A percentile compares a stretch with the other conserved stretches of the same genome.
These are phyloP conservation scores for Callopanchax toddi DNA, from an alignment of 2,113 vertebrate species.

Conservation along the genomic window DNA sequence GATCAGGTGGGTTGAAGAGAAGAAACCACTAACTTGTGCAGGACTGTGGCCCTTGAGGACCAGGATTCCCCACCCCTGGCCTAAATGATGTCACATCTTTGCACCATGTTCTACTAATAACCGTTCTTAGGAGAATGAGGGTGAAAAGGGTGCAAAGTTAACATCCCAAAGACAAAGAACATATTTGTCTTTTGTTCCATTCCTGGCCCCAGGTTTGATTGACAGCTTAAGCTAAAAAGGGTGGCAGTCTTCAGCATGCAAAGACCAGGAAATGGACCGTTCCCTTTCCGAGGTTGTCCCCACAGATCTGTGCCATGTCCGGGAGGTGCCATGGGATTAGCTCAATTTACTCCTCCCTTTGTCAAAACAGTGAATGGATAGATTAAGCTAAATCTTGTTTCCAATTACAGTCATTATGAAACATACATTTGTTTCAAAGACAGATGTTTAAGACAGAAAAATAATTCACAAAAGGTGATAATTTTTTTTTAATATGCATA, in stretches of 20 bases:
- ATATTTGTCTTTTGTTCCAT: conserved; percentile 65
- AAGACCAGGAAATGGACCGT: conserved; percentile 67
- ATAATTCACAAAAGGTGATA: background rate
- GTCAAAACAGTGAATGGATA: conserved; percentile 39
- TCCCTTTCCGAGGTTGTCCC: conserved; percentile 67
- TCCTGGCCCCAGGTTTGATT: conserved; percentile 63
- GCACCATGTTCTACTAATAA: conserved; percentile 37
- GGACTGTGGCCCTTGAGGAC: too few species aligned
- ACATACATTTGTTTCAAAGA: conserved; percentile 7
- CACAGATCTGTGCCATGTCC: conserved; percentile 44
- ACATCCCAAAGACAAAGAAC: conserved; percentile 34
- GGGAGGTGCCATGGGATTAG: conserved; percentile 59
- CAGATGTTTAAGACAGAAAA: background rate
- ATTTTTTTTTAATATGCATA: background rate
- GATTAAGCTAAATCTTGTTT: conserved; percentile 15
- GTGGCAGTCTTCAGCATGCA: conserved; percentile 45
- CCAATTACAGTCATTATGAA: conserved; percentile 31
- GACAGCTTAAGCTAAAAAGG: conserved; percentile 51
- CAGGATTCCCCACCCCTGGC: too few species aligned
- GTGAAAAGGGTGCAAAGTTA: conserved; percentile 63
- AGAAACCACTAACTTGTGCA: too few species aligned
- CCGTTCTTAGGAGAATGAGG: conserved; percentile 48
- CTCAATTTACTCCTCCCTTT: conserved; percentile 53
- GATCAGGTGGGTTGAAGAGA: too few species aligned
- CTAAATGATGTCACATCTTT: conserved; percentile 49